Evolutionary conservation across 2,113 vertebrate genomes (phyloP).

Genomic region (Forbesichthys papilliferus): DNA sequence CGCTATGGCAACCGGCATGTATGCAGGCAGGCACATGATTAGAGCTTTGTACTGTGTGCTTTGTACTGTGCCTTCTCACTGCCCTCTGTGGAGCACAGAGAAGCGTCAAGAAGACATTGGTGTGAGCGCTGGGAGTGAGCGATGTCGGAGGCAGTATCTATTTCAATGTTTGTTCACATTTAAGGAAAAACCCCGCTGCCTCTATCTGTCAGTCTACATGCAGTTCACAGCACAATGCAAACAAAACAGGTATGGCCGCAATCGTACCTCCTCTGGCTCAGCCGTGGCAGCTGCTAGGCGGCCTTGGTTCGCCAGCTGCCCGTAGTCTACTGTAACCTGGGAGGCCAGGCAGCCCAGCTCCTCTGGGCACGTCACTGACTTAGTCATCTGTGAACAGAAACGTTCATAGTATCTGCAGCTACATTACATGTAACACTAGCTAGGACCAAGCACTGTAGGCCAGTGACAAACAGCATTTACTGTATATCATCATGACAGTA

Average conservation of each 20-base stretch:
- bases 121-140: slow-evolving; percentile 21
- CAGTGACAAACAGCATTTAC: too few relatives aligned
- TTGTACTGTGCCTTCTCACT: neutral
- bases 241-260: neutral
- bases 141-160: slow-evolving; percentile 19
- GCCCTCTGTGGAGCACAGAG: slow-evolving; percentile 6
- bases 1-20: slow-evolving; percentile 71
- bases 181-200: slow-evolving; percentile 40
- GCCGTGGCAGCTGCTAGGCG: slow-evolving; percentile 93
- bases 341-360: slow-evolving; percentile 96
- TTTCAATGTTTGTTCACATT: slow-evolving; percentile 48
- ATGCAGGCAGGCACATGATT: slow-evolving; percentile 62
- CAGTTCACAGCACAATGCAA: slow-evolving; percentile 7
- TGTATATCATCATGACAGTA: too few relatives aligned
- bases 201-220: slow-evolving; percentile 30
- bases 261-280: slow-evolving; percentile 91
- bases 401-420: slow-evolving; percentile 24
- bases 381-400: slow-evolving; percentile 88
- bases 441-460: too few relatives aligned
- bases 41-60: slow-evolving; percentile 38
- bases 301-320: slow-evolving; percentile 93
- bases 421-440: slow-evolving; percentile 9
- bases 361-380: slow-evolving; percentile 96
- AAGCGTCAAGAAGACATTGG: slow-evolving; percentile 31
- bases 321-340: slow-evolving; percentile 97